Evolutionary conservation across 2,888 invertebrate genomes (phyloP), one percentile per base, ranked within the genome.

Genomic region (Philhelius pedissequus): DNA sequence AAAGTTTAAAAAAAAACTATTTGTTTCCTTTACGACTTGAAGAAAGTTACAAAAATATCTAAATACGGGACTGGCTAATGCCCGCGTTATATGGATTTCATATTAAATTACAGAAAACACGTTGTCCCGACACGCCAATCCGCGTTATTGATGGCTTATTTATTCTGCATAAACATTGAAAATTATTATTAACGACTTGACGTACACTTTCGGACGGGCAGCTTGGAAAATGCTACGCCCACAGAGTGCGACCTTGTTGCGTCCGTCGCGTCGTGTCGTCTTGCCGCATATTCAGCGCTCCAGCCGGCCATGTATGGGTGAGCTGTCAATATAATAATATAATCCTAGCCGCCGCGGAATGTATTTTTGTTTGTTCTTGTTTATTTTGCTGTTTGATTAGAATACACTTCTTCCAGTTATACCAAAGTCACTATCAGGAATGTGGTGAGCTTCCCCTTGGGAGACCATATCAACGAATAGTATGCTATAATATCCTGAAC

Each of bases 141-240:
- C 83, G 70, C 71, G 81, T 87, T 87, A 87, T 87, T 87, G 87
- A 87, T 87, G 86, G 87, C 87, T 87, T 87, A 87, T 87, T 87
- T 87, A 87, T 87, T 87, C 86, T 87, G 87, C 87, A 87, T 86
- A 87, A 87, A 87, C 87, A 87, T 86, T 87, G 87, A 78, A 87
- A 87, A 64, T 64, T 87, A 87, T 87, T 87, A 87, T 87, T 87
- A 87, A 87, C 87, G 87, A 87, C 87, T 87, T 87, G 77, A 78
- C 79, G 71, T 80, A 71, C 71, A 64, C 80, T 74, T 78, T 75
- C 62, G 68, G 76, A 79, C 70, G 79, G 76, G 69, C 76, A 68
- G 80, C 80, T 80, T 76, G 68, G 80, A 71, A 81, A 80, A 80
- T 54, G 74, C 56, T 87, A 87, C 87, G 87, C 87, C 87, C 86